Evolutionary conservation across 2,888 invertebrate genomes (phyloP).

Genomic region (Sclerodermus sp.): DNA sequence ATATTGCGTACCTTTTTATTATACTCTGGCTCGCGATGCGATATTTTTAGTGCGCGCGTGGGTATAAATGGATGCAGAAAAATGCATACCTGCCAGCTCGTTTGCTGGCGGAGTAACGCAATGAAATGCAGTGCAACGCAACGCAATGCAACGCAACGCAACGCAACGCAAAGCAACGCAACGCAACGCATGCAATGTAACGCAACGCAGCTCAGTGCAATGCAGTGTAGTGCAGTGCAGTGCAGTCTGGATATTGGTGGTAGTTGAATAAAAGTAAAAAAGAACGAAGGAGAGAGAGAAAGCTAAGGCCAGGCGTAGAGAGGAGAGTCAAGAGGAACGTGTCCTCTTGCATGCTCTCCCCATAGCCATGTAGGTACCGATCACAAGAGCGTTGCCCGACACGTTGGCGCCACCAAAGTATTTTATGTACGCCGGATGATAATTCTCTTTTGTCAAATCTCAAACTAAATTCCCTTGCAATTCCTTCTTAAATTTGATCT

Average conservation of each 20-base stretch:
- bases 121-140: too few species aligned
- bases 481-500: too few species aligned
- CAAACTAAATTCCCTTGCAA: constrained; percentile 28
- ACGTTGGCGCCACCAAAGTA: constrained; percentile 38
- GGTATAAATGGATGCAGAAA: constrained; percentile 47
- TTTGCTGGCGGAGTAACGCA: constrained; percentile 20
- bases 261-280: constrained; percentile 4
- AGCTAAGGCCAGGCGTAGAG: neutral
- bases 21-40: constrained; percentile 26
- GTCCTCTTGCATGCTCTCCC: neutral
- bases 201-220: too few species aligned
- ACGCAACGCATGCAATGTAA: too few species aligned
- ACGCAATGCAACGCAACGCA: too few species aligned
- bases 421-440: constrained; percentile 39
- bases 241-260: too few species aligned
- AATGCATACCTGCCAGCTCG: constrained; percentile 41
- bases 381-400: constrained; percentile 35
- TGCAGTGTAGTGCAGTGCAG: too few species aligned
- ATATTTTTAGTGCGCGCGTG: constrained; percentile 45
- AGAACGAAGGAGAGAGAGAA: constrained; percentile 16
- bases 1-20: neutral
- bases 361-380: constrained; percentile 21
- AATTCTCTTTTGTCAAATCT: constrained; percentile 33
- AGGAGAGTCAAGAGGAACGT: constrained; percentile 7
- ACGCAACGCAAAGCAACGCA: too few species aligned